A percentile compares a stretch with the other conserved stretches of the same genome.
phyloP scores from a whole-genome alignment of 2,113 vertebrate genomes.

The Arenaria interpres region DNA sequence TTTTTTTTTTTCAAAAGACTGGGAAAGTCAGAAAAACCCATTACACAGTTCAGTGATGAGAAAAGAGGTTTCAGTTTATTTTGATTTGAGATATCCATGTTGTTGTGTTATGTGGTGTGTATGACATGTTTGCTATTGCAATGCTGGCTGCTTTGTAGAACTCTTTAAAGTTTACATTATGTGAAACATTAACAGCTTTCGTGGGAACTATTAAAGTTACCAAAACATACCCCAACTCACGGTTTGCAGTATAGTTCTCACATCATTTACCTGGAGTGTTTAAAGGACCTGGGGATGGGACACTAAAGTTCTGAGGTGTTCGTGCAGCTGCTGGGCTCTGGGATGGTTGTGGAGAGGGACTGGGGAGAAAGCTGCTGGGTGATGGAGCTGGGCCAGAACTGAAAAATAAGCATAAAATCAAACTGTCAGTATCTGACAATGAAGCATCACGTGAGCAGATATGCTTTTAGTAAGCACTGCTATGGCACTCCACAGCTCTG shows the following conservation, averaged over 20 bases:
- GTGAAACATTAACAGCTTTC: not conserved
- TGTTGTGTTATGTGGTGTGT: not conserved
- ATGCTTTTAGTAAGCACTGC: not conserved
- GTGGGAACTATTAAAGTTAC: not conserved
- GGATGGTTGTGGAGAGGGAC: slow-evolving; percentile 94
- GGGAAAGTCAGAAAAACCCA: not conserved
- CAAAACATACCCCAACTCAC: not conserved
- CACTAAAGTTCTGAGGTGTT: slow-evolving; percentile 93
- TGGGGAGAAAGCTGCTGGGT: slow-evolving; percentile 95
- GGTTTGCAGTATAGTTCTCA: not conserved
- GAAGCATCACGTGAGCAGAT: not conserved
- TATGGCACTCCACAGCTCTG: not conserved
- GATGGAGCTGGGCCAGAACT: slow-evolving; percentile 95
- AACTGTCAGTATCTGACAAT: not conserved
- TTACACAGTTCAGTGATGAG: not conserved
- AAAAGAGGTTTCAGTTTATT: not conserved
- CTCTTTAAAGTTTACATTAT: not conserved
- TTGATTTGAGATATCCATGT: not conserved
- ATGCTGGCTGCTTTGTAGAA: not conserved
- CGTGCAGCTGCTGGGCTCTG: slow-evolving; percentile 90
- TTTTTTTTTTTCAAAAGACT: not conserved
- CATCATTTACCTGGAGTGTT: slow-evolving; percentile 90
- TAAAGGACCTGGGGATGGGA: slow-evolving; percentile 92
- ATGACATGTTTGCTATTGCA: not conserved
- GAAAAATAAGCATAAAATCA: not conserved